Conservation (phyloP, 1,140 invertebrate species). For the Micrasema minimum region DNA sequence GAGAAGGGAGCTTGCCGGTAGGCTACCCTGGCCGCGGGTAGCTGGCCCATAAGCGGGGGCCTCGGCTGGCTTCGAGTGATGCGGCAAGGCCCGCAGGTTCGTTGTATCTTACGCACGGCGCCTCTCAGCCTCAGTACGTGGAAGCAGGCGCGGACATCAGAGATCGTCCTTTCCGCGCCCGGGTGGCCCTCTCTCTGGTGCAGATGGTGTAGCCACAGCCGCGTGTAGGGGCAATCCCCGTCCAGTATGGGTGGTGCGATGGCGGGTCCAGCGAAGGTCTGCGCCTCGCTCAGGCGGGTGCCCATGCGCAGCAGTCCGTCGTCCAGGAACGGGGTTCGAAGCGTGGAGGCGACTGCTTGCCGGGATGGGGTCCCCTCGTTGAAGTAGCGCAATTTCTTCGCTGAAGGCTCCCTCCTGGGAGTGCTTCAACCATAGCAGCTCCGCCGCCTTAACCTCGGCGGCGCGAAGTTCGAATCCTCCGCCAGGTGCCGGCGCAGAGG, state of each 20-base stretch:
- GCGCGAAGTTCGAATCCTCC: background rate
- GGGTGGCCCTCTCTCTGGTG: background rate
- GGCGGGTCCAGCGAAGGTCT: background rate
- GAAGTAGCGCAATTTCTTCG: too few relatives aligned
- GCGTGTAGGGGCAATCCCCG: background rate
- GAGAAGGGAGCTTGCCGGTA: constrained; percentile 1
- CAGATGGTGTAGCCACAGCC: background rate
- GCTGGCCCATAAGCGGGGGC: background rate
- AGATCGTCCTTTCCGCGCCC: background rate
- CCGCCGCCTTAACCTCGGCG: background rate
- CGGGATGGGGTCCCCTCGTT: background rate
- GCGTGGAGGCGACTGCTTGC: background rate
- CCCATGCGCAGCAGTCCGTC: background rate
- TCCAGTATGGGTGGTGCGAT: background rate
- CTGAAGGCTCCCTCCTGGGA: background rate
- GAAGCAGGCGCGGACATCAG: background rate
- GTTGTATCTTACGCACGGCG: background rate
- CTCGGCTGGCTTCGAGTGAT: background rate
- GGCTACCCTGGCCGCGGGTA: background rate
- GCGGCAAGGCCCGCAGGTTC: background rate
- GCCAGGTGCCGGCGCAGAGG: background rate
- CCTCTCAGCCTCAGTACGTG: background rate
- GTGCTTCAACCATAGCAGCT: background rate
- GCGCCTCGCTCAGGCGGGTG: background rate
- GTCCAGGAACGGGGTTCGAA: background rate